Evolutionary conservation across 2,888 invertebrate genomes (phyloP), one percentile per base, ranked within the genome.

Genomic region (Chouioia cunea): DNA sequence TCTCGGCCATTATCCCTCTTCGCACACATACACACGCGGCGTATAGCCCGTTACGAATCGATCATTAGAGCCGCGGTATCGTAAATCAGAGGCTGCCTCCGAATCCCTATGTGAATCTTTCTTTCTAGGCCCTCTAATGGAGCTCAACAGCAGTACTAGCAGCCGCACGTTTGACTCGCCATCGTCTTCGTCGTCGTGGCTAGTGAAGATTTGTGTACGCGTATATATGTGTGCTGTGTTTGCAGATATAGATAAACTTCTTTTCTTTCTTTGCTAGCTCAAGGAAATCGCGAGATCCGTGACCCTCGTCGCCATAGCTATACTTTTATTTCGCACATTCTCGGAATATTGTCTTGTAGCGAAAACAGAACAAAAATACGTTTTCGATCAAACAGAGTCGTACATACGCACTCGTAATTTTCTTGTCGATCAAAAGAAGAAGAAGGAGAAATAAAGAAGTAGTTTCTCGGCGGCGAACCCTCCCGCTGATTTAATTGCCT

Each of bases 131-230:
- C 46, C 23, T 46, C 56, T 60, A 70, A 70, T 65, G 66, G 62
- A 65, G 69, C 52, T n/a, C n/a, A n/a, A n/a, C n/a, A n/a, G n/a
- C n/a, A n/a, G n/a, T n/a, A n/a, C n/a, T n/a, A 36, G 27, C 36
- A 10, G 36, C 36, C 6, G 36, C 10, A 10, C 12, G 36, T 1
- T 36, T 36, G 36, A 36, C 36, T n/a, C n/a, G n/a, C n/a, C n/a
- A 12, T 36, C 36, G 66, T 63, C 60, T 36, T 47, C 48, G 53
- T 36, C 22, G 14, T 80, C 81, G 79, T 78, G 81, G 80, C 81
- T 82, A 82, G 82, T 81, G 81, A 81, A 79, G 82, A 84, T 84
- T 85, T 84, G 84, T 78, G 81, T n/a, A n/a, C n/a, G n/a, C 79
- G 70, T 75, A 77, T 79, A 79, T 77, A 77, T 77, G 79, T 78